Evolutionary conservation across 2,113 vertebrate genomes (phyloP).

Genomic region (Carollia perspicillata): DNA sequence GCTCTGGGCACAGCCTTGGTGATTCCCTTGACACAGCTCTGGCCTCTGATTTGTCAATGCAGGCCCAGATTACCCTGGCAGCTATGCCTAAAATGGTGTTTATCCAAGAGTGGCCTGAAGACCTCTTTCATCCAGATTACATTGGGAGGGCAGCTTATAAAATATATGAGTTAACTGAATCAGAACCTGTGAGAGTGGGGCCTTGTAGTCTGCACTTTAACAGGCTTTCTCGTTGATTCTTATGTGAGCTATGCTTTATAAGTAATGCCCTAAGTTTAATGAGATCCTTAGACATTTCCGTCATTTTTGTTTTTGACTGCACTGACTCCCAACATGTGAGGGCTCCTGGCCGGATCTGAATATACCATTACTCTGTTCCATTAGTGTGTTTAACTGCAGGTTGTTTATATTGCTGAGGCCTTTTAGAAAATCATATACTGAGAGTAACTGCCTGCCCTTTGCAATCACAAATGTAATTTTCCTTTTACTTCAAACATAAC

Average conservation of each 20-base stretch:
- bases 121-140: background rate
- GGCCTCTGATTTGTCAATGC: background rate
- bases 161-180: background rate
- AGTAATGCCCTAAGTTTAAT: background rate
- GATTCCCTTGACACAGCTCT: background rate
- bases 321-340: background rate
- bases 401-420: background rate
- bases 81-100: background rate
- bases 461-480: constrained; percentile 38
- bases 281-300: background rate
- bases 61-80: background rate
- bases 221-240: background rate
- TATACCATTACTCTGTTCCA: background rate
- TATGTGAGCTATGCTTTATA: background rate
- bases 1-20: background rate
- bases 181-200: background rate
- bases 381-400: background rate
- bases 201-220: background rate
- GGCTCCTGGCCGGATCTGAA: background rate
- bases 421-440: constrained; percentile 38
- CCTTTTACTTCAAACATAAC: constrained; percentile 49
- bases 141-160: background rate
- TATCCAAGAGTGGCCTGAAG: background rate
- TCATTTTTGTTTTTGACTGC: background rate
- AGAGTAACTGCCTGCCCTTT: constrained; percentile 15